Conservation (phyloP, 1,140 invertebrate species). For the Sarcophaga bullata region DNA sequence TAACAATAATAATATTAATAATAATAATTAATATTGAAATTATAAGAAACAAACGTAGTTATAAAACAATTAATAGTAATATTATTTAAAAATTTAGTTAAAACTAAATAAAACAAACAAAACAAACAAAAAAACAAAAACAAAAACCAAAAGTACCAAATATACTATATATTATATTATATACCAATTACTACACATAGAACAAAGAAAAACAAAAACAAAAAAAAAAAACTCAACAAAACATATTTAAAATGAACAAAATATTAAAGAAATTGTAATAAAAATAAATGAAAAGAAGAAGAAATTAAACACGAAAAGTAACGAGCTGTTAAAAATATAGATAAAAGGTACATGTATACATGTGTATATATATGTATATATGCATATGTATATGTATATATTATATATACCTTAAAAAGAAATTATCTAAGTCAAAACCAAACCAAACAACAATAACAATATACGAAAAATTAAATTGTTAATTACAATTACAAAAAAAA, state of each 20-base stretch:
- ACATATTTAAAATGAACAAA: conserved; percentile 26
- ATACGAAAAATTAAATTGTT: conserved; percentile 29
- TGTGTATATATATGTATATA: no score
- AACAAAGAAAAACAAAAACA: no score
- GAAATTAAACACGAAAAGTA: no score
- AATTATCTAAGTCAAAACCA: conserved; percentile 44
- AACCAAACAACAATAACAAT: conserved; percentile 25
- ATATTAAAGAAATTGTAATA: conserved; percentile 13
- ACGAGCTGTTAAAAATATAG: conserved; percentile 29
- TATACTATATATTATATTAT: background rate
- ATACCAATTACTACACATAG: conserved; percentile 46
- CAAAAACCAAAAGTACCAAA: conserved; percentile 37
- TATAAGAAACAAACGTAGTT: conserved; percentile 64
- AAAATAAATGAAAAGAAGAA: background rate
- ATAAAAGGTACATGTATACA: background rate
- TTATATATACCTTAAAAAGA: conserved; percentile 45
- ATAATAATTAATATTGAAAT: conserved; percentile 37
- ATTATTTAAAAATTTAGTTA: background rate
- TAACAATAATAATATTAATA: conserved; percentile 19
- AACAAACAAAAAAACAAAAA: conserved; percentile 12
- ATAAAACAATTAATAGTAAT: conserved; percentile 32
- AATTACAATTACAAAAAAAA: conserved; percentile 42
- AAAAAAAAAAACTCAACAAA: conserved; percentile 6
- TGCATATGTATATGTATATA: conserved; percentile 33
- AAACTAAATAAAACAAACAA: conserved; percentile 7